Evolutionary conservation across 1,140 invertebrate genomes (phyloP).

Genomic region (Amphibalanus amphitrite): DNA sequence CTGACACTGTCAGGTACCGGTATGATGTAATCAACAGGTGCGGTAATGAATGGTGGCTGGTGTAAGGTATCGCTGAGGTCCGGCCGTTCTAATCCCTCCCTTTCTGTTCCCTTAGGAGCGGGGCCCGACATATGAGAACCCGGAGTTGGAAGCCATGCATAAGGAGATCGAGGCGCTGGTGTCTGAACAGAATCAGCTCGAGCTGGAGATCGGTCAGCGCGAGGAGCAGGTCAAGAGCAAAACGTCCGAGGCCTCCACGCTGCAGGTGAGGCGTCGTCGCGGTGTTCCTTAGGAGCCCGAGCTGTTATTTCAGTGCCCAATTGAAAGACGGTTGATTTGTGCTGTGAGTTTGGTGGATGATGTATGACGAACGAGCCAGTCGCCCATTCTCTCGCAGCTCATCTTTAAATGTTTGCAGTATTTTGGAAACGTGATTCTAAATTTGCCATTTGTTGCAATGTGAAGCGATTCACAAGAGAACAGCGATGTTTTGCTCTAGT

Average conservation of each 20-base stretch:
- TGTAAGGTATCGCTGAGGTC: not conserved
- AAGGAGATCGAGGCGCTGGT: constrained; percentile 79
- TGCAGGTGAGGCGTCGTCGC: not conserved
- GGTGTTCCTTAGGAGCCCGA: too few species aligned
- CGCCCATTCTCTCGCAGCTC: constrained; percentile 4
- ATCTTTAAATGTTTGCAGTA: not conserved
- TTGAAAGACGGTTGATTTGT: too few species aligned
- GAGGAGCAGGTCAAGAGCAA: constrained; percentile 42
- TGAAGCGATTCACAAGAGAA: not conserved
- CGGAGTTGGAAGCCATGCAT: constrained; percentile 76
- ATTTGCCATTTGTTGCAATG: not conserved
- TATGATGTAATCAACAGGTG: not conserved
- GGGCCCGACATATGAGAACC: constrained; percentile 39
- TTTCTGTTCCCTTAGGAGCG: constrained; percentile 4
- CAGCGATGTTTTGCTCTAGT: not conserved
- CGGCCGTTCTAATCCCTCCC: not conserved
- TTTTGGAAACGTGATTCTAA: not conserved
- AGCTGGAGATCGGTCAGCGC: constrained; percentile 75
- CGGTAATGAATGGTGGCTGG: not conserved
- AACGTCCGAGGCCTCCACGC: not conserved
- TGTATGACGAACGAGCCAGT: too few species aligned
- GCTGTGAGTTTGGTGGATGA: too few species aligned
- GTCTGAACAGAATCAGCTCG: constrained; percentile 61
- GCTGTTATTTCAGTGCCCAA: too few species aligned
- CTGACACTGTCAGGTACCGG: not conserved